Base-by-base conservation (phyloP, 2,888 invertebrate genomes). In the Dascillus cervinus region DNA sequence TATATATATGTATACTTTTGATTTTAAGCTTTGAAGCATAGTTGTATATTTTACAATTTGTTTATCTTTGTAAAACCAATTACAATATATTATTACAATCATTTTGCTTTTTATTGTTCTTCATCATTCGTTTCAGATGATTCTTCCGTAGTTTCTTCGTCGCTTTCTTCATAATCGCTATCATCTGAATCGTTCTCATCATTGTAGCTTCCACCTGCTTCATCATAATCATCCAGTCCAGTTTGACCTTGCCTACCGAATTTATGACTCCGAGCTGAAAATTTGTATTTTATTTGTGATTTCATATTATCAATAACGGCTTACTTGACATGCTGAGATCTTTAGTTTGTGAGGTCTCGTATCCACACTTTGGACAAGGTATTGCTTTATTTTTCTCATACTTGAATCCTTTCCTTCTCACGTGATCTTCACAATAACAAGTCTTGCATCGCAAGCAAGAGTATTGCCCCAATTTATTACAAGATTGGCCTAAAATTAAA, bases 381-480 rank as follows among this genome's bases (percentile, higher is more conserved):
- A 88, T 77, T 3, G 79, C 67, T 55, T 83, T 83, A 50, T 84
- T 84, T 56, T 85, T 85, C 9, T 81, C 82, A 58, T 88, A 88
- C 56, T 89, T 90, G 56, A 89, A 85, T 2, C 89, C 89, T 67
- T 89, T 89, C 39, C 95, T 79, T 32, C 82, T 76, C 37, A 95
- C 92, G 67, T 96, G 95, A 67, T 95, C 95, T 53, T 94, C 94
- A 65, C 95, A 96, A 67, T 87, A 96, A 65, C 94, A 95, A 2
- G 83, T 84, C 69, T 96, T 96, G 69, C 96, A 96, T 53, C 89
- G 79, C 53, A 96, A 72, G 62, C 95, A 96, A 3, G 94, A 92
- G 69, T 90, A 91, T 68, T 95, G 92, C 0, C 95, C 94, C 40
- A 92, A 69, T 38, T 85, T 84, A 70, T 95, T 95, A 65, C 95